Percentiles rank a stretch among this genome's conserved stretches.
Conservation (phyloP, 2,888 invertebrate genomes). For the Acanthococcus lagerstroemiae region DNA sequence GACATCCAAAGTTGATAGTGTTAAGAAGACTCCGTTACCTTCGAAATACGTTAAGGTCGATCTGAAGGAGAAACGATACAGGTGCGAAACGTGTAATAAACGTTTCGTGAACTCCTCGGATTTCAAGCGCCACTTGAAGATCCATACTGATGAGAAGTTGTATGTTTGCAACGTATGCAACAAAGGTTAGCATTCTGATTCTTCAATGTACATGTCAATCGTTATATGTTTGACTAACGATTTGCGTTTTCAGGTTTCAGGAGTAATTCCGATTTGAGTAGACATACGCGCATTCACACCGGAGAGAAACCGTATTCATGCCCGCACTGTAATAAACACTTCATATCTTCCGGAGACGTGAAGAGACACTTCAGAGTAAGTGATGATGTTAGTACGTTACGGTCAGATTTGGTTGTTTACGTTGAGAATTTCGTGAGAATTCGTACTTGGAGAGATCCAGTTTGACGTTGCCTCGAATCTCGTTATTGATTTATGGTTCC, state of each 20-base stretch:
- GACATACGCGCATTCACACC: constrained; percentile 22
- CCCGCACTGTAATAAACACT: constrained; percentile 20
- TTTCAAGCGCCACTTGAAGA: constrained; percentile 21
- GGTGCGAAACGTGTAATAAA: constrained; percentile 24
- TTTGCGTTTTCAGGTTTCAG: constrained; percentile 7
- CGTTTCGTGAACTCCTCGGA: constrained; percentile 25
- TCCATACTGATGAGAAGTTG: constrained; percentile 22
- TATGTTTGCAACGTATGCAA: constrained; percentile 17
- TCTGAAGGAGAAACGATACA: constrained; percentile 16
- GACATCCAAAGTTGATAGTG: not conserved
- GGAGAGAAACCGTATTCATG: constrained; percentile 24
- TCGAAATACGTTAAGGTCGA: constrained; percentile 22
- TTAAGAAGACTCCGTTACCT: not conserved
- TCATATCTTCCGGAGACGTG: constrained; percentile 23
- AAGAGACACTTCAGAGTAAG: constrained; percentile 18
- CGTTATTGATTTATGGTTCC: no score
- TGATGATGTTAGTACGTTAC: no score
- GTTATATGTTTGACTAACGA: no score
- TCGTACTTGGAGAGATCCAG: no score
- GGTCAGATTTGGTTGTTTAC: not conserved
- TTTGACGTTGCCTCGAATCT: no score
- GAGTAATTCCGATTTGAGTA: constrained; percentile 19
- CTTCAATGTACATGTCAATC: not conserved
- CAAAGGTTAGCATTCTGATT: constrained; percentile 8
- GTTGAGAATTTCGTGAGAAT: not conserved